Conservation (phyloP, 2,888 invertebrate genomes). For the Tuta absoluta region DNA sequence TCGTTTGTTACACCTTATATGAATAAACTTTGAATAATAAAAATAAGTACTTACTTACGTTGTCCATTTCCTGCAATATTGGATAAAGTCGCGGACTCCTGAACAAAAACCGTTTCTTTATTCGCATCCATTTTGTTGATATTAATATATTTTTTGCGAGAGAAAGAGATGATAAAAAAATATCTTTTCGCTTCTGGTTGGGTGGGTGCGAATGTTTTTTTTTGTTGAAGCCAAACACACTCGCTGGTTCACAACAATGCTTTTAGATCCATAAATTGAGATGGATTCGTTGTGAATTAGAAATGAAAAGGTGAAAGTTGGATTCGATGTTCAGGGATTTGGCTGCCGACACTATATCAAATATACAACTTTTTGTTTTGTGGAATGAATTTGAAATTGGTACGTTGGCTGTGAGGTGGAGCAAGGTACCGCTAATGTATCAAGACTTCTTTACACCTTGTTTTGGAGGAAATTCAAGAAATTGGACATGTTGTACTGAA, state of each 20-base stretch:
- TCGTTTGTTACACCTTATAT: too few relatives aligned
- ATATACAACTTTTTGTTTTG: not conserved
- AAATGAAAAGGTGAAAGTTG: conserved; percentile 20
- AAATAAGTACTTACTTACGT: too few relatives aligned
- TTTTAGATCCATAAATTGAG: conserved; percentile 24
- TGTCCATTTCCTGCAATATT: too few relatives aligned
- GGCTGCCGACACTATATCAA: not conserved
- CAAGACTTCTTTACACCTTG: too few relatives aligned
- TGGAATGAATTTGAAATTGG: too few relatives aligned
- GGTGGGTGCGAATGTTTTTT: conserved; percentile 24
- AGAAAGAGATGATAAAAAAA: conserved; percentile 23
- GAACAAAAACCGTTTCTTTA: conserved; percentile 22
- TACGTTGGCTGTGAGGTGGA: too few relatives aligned
- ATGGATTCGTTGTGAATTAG: conserved; percentile 18
- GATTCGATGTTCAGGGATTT: not conserved
- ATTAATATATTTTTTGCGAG: conserved; percentile 24
- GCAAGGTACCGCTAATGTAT: too few relatives aligned
- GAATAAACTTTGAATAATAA: too few relatives aligned
- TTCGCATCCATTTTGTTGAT: conserved; percentile 22
- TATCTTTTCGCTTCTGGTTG: conserved; percentile 27
- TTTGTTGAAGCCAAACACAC: conserved; percentile 15
- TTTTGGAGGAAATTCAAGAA: too few relatives aligned
- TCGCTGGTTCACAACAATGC: conserved; percentile 13
- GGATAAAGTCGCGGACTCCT: not conserved
- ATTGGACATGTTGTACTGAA: too few relatives aligned